Base-by-base conservation (phyloP, 2,797 vertebrate genomes). In the Tapirus indicus region DNA sequence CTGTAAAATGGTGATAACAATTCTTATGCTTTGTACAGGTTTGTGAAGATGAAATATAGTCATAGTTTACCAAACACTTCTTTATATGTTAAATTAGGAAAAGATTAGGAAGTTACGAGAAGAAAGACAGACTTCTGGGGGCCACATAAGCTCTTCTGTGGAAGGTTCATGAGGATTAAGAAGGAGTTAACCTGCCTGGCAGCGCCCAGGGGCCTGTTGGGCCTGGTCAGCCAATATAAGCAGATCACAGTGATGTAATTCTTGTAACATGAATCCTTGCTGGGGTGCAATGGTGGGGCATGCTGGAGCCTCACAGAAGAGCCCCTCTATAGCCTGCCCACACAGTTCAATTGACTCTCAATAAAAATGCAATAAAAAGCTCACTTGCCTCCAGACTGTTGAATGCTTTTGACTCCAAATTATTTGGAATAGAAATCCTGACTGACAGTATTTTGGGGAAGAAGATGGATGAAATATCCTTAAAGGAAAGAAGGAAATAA, bases 351-450 rank as follows among this genome's bases (percentile, higher is more conserved):
- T 95, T 96, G 87, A 86, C 78, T 97, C 86, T 86, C 91, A 68
- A 96, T 97, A 97, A 98, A 98, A 96, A 89, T 38, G 41, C 91
- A 96, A 97, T 97, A 96, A 97, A 97, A 96, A 93, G 82, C 91
- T 97, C 88, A 79, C 78, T 96, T 85, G 72, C 90, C 41, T 97
- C 88, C 69, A 97, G 85, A 93, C 69, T 91, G 52, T 49, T 88
- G 62, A 97, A 90, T 60, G 91, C 54, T 89, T 96, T 86, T 88
- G 77, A 96, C 77, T 98, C 38, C 44, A 77, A 77, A 96, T 87
- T 93, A 86, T 95, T 92, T 96, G 64, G 74, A 83, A 88, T 87
- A 89, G 80, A 93, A 92, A 90, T 94, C 49, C 41, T 84, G 89
- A 95, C 58, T 96, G 88, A 95, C 60, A 93, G 60, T 94, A 49